Base-by-base conservation (phyloP, 2,113 vertebrate genomes). In the Toxotes chatareus region DNA sequence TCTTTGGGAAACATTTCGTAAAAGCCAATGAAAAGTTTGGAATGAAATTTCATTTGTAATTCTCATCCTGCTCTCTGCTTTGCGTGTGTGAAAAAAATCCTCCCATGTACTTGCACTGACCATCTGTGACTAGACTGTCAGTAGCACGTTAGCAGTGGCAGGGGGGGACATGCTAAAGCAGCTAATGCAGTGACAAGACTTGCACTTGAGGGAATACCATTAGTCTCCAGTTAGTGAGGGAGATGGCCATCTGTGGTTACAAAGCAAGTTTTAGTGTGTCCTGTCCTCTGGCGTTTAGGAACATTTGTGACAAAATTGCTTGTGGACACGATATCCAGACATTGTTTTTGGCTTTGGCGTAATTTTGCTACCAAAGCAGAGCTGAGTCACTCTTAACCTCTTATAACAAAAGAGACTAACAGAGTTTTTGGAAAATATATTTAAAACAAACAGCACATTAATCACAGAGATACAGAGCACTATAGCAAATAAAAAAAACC, bases 101-200 rank as follows among this genome's bases (percentile, higher is more conserved):
- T 49, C 68, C 49, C 76, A 57, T 56, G 46, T 55, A 69, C 67
- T 85, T 65, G 62, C 46, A 75, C 14, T 76, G 67, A 70, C 86
- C 86, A 89, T 90, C 88, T 91, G 84, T 70, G 65, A 64, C 10
- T 32, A 36, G 32, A 70, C 59, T 62, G 34, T 42, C 57, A 83
- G 78, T 61, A 70, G 44, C 16, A 34, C 4, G 36, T 38, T 27
- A 27, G 27, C 27, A 7, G 19, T 7, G 14, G 60, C 27, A 27
- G 9, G 12, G 38, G 27, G n/a, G 61, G 27, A 23, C 56, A 65
- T 60, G 79, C 55, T 63, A 74, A 82, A 31, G 34, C 57, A 65
- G 62, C 80, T 69, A 75, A 76, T 61, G 56, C 47, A 42, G 36
- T 72, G 44, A 46, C 42, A 32, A 70, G 59, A 49, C 65, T 56